These are phyloP conservation scores for Calosoma granatense DNA, from an alignment of 1,140 invertebrate genomes.

Conservation along the genomic window DNA sequence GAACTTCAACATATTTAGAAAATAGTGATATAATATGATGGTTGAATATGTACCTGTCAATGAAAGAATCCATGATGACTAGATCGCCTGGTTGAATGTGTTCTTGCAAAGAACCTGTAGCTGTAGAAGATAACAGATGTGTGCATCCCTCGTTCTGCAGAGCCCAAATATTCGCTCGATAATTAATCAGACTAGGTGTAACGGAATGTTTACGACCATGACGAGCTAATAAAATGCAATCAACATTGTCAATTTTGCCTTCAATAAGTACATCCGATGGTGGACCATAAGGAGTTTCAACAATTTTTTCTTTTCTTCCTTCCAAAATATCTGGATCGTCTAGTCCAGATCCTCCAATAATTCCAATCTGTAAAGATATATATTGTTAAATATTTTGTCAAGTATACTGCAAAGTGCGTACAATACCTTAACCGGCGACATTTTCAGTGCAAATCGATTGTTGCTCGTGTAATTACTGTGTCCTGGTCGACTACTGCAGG, in stretches of 20 bases:
- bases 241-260: slow-evolving; percentile 66
- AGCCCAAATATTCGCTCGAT: slow-evolving; percentile 94
- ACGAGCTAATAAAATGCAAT: slow-evolving; percentile 76
- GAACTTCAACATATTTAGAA: background rate
- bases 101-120: slow-evolving; percentile 86
- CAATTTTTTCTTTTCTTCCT: slow-evolving; percentile 47
- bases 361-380: slow-evolving; percentile 88
- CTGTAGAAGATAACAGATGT: slow-evolving; percentile 83
- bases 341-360: slow-evolving; percentile 90
- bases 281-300: slow-evolving; percentile 74
- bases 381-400: no score
- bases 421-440: no score
- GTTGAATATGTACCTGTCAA: slow-evolving; percentile 59
- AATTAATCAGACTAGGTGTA: slow-evolving; percentile 55
- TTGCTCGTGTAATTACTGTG: no score
- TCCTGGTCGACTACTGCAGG: no score
- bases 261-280: slow-evolving; percentile 73
- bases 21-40: background rate
- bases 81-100: slow-evolving; percentile 80
- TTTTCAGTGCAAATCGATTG: no score
- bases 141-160: slow-evolving; percentile 81
- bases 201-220: slow-evolving; percentile 82
- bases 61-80: slow-evolving; percentile 86
- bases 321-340: slow-evolving; percentile 77
- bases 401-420: no score